Conservation (phyloP, 2,797 vertebrate genomes). For the Distichodus sexfasciatus region DNA sequence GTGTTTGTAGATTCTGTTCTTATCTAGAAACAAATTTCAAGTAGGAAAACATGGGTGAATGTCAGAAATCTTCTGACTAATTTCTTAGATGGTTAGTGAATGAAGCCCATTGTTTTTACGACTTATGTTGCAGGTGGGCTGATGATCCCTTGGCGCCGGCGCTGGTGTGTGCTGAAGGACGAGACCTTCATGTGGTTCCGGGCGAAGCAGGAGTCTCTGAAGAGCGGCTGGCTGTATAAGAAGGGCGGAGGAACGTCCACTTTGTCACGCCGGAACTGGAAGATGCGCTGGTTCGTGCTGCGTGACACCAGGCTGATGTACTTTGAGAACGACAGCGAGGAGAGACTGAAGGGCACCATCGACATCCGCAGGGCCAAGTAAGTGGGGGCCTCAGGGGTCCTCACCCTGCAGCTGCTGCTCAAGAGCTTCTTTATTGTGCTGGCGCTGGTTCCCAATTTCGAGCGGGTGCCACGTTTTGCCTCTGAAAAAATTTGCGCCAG, state of each 20-base stretch:
- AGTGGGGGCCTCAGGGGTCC: too few species aligned
- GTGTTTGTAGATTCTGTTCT: too few species aligned
- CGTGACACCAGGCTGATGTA: constrained; percentile 88
- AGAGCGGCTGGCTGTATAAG: constrained; percentile 91
- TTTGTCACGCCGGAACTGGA: constrained; percentile 89
- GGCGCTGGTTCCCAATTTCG: too few species aligned
- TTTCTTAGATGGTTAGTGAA: too few species aligned
- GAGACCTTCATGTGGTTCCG: constrained; percentile 96
- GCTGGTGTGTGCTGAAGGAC: constrained; percentile 91
- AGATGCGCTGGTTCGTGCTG: constrained; percentile 92
- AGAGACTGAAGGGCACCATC: constrained; percentile 88
- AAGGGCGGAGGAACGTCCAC: constrained; percentile 92
- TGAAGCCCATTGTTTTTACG: too few species aligned
- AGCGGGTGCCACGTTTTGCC: too few species aligned
- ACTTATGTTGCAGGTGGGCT: constrained; percentile 74
- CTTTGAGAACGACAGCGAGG: constrained; percentile 89
- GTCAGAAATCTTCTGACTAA: too few species aligned
- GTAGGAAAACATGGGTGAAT: too few species aligned
- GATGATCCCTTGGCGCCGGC: constrained; percentile 89
- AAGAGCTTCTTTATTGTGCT: too few species aligned
- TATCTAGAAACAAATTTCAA: too few species aligned
- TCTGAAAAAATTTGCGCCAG: too few species aligned
- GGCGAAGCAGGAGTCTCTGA: constrained; percentile 89
- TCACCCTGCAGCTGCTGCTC: too few species aligned
- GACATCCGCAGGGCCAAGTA: constrained; percentile 83